Percentiles rank a stretch among this genome's conserved stretches.
These are phyloP conservation scores for Columbina picui DNA, from an alignment of 2,113 vertebrate species.

Conservation along the genomic window DNA sequence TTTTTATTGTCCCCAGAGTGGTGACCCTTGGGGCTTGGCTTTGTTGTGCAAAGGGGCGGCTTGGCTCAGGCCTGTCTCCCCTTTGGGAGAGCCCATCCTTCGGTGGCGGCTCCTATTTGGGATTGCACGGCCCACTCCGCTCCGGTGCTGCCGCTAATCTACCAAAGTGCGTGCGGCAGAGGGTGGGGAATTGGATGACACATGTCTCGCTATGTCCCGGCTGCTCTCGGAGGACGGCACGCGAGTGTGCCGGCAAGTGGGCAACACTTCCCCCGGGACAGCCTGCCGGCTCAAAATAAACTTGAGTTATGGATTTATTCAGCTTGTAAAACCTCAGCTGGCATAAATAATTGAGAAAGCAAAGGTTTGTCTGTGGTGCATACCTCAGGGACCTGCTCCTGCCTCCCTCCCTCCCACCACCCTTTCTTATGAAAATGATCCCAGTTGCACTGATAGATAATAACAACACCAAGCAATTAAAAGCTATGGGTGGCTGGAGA, in stretches of 20 bases:
- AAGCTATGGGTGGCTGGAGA: constrained; percentile 87
- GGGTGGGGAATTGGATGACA: constrained; percentile 72
- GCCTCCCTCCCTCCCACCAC: constrained; percentile 71
- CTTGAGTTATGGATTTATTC: constrained; percentile 88
- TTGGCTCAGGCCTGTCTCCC: not conserved
- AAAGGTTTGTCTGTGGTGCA: constrained; percentile 80
- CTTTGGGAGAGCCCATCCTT: not conserved
- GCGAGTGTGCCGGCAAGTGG: constrained; percentile 73
- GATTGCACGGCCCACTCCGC: not conserved
- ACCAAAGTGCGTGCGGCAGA: not conserved
- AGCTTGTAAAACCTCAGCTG: constrained; percentile 86
- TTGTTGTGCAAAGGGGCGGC: not conserved
- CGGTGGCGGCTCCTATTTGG: not conserved
- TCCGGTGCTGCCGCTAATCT: not conserved
- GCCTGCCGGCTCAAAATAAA: constrained; percentile 77
- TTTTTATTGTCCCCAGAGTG: accelerated
- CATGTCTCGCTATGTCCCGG: constrained; percentile 71
- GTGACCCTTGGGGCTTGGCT: not conserved
- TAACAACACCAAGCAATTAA: constrained; percentile 94
- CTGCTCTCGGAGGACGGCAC: constrained; percentile 55
- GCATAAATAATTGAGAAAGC: constrained; percentile 88
- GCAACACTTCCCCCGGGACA: constrained; percentile 65
- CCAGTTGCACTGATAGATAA: constrained; percentile 88
- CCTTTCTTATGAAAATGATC: constrained; percentile 88
- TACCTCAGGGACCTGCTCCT: constrained; percentile 78